Conservation (phyloP, 2,113 vertebrate species). For the Aspiorhynchus laticeps region DNA sequence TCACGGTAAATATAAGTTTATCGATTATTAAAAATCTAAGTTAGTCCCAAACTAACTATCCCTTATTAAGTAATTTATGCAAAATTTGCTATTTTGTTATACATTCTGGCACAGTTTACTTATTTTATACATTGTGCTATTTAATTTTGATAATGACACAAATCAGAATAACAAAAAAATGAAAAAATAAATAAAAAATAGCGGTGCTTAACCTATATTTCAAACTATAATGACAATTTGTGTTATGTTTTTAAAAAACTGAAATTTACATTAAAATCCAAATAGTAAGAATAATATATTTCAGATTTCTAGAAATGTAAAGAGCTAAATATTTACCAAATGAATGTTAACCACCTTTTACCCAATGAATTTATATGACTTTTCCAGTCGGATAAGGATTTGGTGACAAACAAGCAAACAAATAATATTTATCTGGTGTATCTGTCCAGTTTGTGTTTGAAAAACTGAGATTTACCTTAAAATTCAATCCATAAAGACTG, state of each 20-base stretch:
- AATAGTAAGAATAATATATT: too few relatives aligned
- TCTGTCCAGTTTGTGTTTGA: not conserved
- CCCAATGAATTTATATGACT: too few relatives aligned
- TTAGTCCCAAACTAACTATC: not conserved
- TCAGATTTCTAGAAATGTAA: too few relatives aligned
- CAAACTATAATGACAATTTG: not conserved
- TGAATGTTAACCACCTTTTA: too few relatives aligned
- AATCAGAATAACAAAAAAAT: not conserved
- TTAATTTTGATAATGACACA: not conserved
- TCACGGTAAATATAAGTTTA: not conserved
- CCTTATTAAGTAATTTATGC: not conserved
- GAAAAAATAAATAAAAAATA: not conserved
- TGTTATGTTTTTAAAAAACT: too few relatives aligned
- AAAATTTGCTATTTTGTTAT: not conserved
- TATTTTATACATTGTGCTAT: not conserved
- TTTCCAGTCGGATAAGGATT: too few relatives aligned
- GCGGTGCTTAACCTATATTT: not conserved
- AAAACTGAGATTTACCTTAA: conserved; percentile 65
- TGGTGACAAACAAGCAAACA: not conserved
- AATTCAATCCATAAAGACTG: conserved; percentile 63
- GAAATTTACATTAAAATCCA: too few relatives aligned
- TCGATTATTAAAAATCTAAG: not conserved
- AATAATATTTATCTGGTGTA: not conserved
- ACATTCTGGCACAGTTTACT: not conserved
- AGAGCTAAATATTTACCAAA: too few relatives aligned